These are phyloP conservation scores for Acronicta psi DNA, from an alignment of 2,888 invertebrate genomes.

Conservation along the genomic window DNA sequence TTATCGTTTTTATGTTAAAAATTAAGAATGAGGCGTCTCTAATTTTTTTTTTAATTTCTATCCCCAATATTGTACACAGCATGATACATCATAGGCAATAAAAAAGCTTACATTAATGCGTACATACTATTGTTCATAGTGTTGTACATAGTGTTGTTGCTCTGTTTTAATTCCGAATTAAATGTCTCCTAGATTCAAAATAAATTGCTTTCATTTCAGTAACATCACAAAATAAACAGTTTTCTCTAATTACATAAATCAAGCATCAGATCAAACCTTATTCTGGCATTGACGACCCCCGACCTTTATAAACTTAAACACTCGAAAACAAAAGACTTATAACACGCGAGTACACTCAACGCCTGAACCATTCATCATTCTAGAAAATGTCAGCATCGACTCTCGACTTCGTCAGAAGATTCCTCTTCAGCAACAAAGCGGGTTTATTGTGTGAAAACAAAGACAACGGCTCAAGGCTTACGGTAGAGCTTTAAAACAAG, in stretches of 20 bases:
- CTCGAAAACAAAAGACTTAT: constrained; percentile 55
- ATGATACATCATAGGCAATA: too few species aligned
- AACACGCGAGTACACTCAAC: constrained; percentile 74
- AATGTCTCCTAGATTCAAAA: background rate
- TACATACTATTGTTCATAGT: too few species aligned
- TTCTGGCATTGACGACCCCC: constrained; percentile 38
- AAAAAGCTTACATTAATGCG: too few species aligned
- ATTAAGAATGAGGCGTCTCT: too few species aligned
- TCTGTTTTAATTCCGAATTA: background rate
- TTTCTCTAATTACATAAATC: background rate
- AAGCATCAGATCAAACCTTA: constrained; percentile 7
- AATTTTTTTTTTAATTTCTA: too few species aligned
- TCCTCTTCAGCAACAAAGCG: constrained; percentile 78
- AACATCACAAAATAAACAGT: background rate
- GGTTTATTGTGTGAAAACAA: constrained; percentile 85
- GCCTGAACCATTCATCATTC: constrained; percentile 77
- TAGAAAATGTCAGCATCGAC: constrained; percentile 60
- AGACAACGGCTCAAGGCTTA: constrained; percentile 76
- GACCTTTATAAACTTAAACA: constrained; percentile 65
- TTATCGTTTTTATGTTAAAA: too few species aligned
- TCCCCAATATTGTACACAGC: too few species aligned
- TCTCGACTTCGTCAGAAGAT: constrained; percentile 66
- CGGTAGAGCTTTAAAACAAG: constrained; percentile 67
- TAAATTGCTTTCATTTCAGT: background rate
- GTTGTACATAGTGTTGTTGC: too few species aligned